phyloP scores from a whole-genome alignment of 2,888 invertebrate genomes.

The Apeira syringaria region DNA sequence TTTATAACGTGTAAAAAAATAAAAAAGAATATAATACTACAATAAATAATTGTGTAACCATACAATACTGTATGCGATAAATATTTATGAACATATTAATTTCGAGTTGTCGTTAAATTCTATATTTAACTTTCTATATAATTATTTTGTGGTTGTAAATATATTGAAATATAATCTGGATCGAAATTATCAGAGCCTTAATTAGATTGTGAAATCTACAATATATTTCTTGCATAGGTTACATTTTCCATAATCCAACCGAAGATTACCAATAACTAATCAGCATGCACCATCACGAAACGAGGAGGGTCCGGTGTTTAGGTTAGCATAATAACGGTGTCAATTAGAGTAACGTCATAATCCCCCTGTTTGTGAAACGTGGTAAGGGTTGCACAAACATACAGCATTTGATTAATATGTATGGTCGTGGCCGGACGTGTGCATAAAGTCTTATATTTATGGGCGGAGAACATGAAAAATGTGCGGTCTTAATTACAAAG shows the following conservation, averaged over 20 bases:
- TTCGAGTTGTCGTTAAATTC: too few species aligned
- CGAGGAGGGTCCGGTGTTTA: conserved; percentile 59
- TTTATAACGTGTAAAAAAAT: too few species aligned
- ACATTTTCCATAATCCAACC: conserved; percentile 21
- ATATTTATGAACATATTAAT: too few species aligned
- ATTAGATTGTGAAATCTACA: too few species aligned
- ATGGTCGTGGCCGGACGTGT: conserved; percentile 27
- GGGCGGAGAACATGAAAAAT: conserved; percentile 22
- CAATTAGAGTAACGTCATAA: conserved; percentile 77
- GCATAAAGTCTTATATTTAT: conserved; percentile 30
- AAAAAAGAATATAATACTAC: too few species aligned
- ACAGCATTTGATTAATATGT: conserved; percentile 59
- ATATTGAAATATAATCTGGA: too few species aligned
- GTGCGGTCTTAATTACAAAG: conserved; percentile 26
- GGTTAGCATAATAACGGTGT: conserved; percentile 64
- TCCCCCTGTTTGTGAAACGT: conserved; percentile 54
- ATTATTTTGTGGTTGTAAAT: too few species aligned
- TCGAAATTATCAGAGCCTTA: too few species aligned
- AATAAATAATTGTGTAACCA: too few species aligned
- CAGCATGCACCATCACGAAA: conserved; percentile 69
- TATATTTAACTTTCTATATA: too few species aligned
- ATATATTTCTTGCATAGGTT: not conserved
- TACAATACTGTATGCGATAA: too few species aligned
- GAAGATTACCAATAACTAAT: conserved; percentile 51
- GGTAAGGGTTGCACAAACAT: conserved; percentile 50